A percentile compares a stretch with the other conserved stretches of the same genome.
phyloP scores from a whole-genome alignment of 2,888 invertebrate genomes.

The Prosopocoilus inquinatus region DNA sequence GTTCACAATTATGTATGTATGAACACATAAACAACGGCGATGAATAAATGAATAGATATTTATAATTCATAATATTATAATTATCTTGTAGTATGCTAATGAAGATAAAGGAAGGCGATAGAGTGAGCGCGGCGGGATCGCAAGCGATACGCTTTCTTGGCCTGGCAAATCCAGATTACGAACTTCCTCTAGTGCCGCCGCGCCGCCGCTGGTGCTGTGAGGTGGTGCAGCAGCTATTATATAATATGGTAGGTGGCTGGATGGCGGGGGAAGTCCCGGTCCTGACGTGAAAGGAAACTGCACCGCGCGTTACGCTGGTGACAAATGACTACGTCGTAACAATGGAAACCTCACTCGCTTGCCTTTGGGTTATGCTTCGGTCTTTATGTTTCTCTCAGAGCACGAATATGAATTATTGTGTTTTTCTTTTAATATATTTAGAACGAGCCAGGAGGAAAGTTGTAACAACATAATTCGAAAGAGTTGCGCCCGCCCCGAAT shows the following conservation, averaged over 20 bases:
- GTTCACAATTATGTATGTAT: neutral
- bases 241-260: constrained; percentile 30
- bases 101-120: constrained; percentile 8
- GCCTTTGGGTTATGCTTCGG: constrained; percentile 26
- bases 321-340: constrained; percentile 38
- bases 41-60: constrained; percentile 8
- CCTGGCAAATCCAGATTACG: constrained; percentile 31
- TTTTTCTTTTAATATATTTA: constrained; percentile 16
- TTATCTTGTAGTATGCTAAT: constrained; percentile 10
- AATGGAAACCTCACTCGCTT: constrained; percentile 33
- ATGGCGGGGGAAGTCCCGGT: constrained; percentile 30
- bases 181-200: constrained; percentile 22
- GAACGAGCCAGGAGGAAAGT: neutral
- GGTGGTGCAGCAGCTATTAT: constrained; percentile 21
- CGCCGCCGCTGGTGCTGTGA: constrained; percentile 9
- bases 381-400: constrained; percentile 29
- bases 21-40: constrained; percentile 3
- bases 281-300: constrained; percentile 40
- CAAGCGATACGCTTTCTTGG: constrained; percentile 21
- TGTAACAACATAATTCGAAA: neutral
- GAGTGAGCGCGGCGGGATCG: neutral
- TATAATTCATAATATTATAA: constrained; percentile 11
- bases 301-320: constrained; percentile 36
- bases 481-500: neutral
- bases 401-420: constrained; percentile 32